These are phyloP conservation scores for Galemys pyrenaicus DNA, from an alignment of 2,113 vertebrate species.

Conservation along the genomic window DNA sequence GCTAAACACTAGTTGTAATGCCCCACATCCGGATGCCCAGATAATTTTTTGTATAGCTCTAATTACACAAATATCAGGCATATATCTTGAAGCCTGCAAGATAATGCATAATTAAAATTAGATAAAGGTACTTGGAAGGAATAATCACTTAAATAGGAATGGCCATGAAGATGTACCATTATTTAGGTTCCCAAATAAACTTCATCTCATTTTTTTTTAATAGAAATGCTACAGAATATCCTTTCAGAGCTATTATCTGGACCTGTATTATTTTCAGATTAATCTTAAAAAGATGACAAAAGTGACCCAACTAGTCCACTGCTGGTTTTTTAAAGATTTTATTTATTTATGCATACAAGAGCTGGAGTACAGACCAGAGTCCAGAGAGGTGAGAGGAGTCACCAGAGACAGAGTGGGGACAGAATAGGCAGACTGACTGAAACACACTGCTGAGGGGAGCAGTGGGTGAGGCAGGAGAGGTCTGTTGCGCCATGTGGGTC, in stretches of 20 bases:
- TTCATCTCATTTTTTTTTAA: neutral
- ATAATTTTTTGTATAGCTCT: slow-evolving; percentile 98
- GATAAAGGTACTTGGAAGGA: slow-evolving; percentile 17
- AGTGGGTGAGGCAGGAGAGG: no score
- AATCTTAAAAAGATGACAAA: slow-evolving; percentile 31
- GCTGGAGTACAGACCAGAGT: no score
- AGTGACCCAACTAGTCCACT: neutral
- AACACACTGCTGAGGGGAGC: no score
- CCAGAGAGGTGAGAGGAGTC: no score
- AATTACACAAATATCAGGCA: slow-evolving; percentile 99
- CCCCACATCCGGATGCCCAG: slow-evolving; percentile 98
- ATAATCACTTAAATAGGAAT: slow-evolving; percentile 23
- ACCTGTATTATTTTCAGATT: neutral
- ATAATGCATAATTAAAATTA: slow-evolving; percentile 81
- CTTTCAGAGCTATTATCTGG: neutral
- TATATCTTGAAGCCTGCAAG: slow-evolving; percentile 96
- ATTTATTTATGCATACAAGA: no score
- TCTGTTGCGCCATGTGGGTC: no score
- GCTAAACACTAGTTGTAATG: slow-evolving; percentile 97
- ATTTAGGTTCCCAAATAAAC: neutral
- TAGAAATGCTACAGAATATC: neutral
- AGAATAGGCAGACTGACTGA: no score
- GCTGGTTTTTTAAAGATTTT: slow-evolving; percentile 3
- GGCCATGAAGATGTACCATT: neutral
- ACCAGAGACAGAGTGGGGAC: no score